Evolutionary conservation across 2,797 vertebrate genomes (phyloP).

Genomic region (Hozukius guyotensis): DNA sequence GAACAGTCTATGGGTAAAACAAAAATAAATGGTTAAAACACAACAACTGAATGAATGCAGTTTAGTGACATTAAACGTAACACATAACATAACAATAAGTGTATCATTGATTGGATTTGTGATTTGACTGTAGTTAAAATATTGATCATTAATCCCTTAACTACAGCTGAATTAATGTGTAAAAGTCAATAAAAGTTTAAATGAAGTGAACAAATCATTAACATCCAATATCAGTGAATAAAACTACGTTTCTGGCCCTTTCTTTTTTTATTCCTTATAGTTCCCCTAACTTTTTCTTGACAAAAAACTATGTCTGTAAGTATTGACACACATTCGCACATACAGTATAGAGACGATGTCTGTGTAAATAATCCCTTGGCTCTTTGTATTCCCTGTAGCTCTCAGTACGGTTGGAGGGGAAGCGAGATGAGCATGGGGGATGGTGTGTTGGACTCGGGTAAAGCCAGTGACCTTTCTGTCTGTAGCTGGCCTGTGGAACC

Average conservation of each 20-base stretch:
- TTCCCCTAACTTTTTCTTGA: background rate
- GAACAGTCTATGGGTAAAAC: too few species aligned
- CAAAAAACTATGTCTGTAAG: too few species aligned
- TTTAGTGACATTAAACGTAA: background rate
- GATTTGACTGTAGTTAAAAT: background rate
- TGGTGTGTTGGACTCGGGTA: slow-evolving; percentile 90
- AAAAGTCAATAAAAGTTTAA: background rate
- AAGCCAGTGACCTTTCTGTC: slow-evolving; percentile 91
- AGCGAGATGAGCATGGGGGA: slow-evolving; percentile 88
- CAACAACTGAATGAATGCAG: background rate
- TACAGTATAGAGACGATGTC: background rate
- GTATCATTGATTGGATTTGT: too few species aligned
- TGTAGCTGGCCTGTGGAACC: slow-evolving; percentile 92
- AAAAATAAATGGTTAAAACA: background rate
- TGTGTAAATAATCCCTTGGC: background rate
- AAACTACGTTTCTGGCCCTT: background rate
- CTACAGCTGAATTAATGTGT: background rate
- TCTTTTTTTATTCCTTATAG: background rate
- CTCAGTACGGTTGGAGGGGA: slow-evolving; percentile 85
- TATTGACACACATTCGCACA: background rate
- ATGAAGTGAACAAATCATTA: background rate
- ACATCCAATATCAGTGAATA: background rate
- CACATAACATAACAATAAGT: background rate
- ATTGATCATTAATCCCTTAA: background rate
- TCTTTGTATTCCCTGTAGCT: slow-evolving; percentile 69